Base-by-base conservation (phyloP, 2,113 vertebrate genomes). In the Sinosuthora webbiana region DNA sequence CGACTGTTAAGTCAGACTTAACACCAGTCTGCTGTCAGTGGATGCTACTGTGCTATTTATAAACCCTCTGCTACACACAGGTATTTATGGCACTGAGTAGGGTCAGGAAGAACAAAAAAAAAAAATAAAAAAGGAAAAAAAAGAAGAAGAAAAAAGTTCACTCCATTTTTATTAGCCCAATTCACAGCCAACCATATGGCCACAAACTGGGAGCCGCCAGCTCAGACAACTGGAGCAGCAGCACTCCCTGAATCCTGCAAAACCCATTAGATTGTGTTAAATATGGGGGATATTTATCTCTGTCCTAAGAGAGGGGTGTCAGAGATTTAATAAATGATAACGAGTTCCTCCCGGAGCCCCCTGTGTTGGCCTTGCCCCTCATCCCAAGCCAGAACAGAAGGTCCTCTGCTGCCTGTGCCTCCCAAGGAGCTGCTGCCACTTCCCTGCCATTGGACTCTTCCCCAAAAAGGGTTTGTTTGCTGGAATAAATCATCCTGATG, bases 21-120 rank as follows among this genome's bases (percentile, higher is more conserved):
- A 70, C 89, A 87, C 94, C 96, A 95, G 52, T 30, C 89, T 91
- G 85, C 94, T 94, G 87, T 92, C 95, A 87, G 95, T 33, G 70
- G 95, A 97, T 96, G 96, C 96, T 90, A 92, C 93, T 49, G 86
- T 82, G 96, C 95, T 97, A 95, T 98, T 98, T 97, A 97, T 97
- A 97, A 97, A 96, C 83, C 79, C 62, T 82, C 68, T 87, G 83
- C 94, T 97, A 18, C 86, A 17, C 83, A 88, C 95, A 97, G 97
- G 97, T 97, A 98, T 98, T 98, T 97, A 97, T 95, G 97, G 96
- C 88, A 88, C 78, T 35, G 92, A 83, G 44, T 82, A 44, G 50
- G 96, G 93, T 94, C 90, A 87, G 93, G 92, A 95, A 96, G 83
- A 97, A 96, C 10, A 15, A 80, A 49, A 87, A 60, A 78, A 60